Base-by-base conservation (phyloP, 2,113 vertebrate genomes). In the Eubucco bourcierii region DNA sequence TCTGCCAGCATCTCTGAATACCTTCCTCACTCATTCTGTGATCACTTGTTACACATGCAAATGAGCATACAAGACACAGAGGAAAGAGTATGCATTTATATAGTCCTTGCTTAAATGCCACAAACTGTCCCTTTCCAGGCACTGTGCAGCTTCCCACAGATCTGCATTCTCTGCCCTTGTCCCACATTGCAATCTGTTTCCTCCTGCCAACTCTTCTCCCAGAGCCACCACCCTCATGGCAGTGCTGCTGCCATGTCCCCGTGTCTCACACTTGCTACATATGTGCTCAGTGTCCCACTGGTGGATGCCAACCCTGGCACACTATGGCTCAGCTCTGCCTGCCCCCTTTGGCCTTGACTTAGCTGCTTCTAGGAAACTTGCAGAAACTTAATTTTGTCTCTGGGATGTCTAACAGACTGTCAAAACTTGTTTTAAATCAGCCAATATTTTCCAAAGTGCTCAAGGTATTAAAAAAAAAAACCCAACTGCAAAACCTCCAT, bases 181-280 rank as follows among this genome's bases (percentile, higher is more conserved):
- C 37, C 37, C 46, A 47, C 31, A 10, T 3, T 14, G 74, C 88
- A 84, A 67, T 37, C 66, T 63, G 73, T 21, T 46, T 23, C 7
- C 15, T 9, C 1, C 41, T 6, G 10, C 34, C 75, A 94, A 4
- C 25, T 68, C 68, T 41, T 47, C 44, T 77, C 24, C n/a, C 56
- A 70, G 74, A 53, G 28, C 33, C 44, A 66, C 25, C 63, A 39
- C 9, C 5, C 24, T 27, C 3, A 2, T 12, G 55, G 46, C 80
- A n/a, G 55, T 7, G 80, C 67, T 59, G 56, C 61, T 79, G 74
- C 74, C 65, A 18, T 5, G n/a, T 67, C 41, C 56, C 39, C 0
- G 0, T 6, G 15, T 4, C 19, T 0, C 14, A 3, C 15, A 34
- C 66, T 27, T 0, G 0, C 46, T 19, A 55, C 27, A 19, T 1